Evolutionary conservation across 2,797 vertebrate species (phyloP), one percentile per base, ranked within the genome.

Genomic region (Bradypodion pumilum): DNA sequence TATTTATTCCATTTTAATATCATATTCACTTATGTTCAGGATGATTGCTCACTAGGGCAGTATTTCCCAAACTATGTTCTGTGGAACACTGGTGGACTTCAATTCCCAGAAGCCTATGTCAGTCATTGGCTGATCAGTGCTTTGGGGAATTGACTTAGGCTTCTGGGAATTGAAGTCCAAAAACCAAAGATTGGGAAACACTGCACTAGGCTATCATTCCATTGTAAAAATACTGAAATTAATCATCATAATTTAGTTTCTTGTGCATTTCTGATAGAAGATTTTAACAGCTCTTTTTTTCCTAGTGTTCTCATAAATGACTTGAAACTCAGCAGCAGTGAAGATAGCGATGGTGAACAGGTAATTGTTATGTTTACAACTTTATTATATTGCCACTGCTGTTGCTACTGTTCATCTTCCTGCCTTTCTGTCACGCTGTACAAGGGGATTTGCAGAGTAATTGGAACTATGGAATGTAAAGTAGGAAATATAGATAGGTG

Each of bases 311-410:
- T 99, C 94, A 98, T 98, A 94, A 97, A 99, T 92, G 99, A 99
- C 95, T 96, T 99, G 93, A 99, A 98, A 90, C 96, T 99, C 42
- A 99, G 98, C 97, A 99, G 98, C 95, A 99, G 98, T 74, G 99
- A 99, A 95, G 99, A 99, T 94, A 99, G 98, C 83, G 99, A 99
- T 93, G 97, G 95, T 91, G 98, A 99, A 91, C 98, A 98, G 94
- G 98, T 97, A 23, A 83, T 59, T 65, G 7, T 29, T 0, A 2
- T 21, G 2, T 0, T 80, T 46, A 10, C 68, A 32, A 32, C 5
- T n/a, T 23, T 21, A 15, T 13, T 62, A 2, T 79, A 56, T 56
- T 56, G 16, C 52, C 52, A 4, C 52, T 19, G 5, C 52, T 69
- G 35, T 70, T 29, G 40, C 40, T 56, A 56, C 37, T 63, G 25